A percentile compares a stretch with the other conserved stretches of the same genome.
phyloP scores from a whole-genome alignment of 2,797 vertebrate species.

The Tragelaphus oryx region DNA sequence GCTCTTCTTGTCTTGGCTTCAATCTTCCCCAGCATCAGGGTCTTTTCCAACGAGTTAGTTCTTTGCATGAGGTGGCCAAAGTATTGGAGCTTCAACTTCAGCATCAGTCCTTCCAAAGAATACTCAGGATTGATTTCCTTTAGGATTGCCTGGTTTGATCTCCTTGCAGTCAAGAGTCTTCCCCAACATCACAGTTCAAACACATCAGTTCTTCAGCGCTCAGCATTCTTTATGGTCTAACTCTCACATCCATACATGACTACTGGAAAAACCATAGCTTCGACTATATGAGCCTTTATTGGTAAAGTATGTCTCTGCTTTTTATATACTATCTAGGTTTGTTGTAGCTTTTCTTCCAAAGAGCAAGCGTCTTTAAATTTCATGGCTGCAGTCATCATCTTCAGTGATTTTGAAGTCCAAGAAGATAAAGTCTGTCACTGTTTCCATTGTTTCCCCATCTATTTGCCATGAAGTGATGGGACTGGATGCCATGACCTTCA shows the following conservation, averaged over 20 bases:
- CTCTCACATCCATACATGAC: not conserved
- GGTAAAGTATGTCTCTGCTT: not conserved
- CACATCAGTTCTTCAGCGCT: rapidly evolving
- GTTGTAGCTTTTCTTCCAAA: not conserved
- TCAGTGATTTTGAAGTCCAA: not conserved
- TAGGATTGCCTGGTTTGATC: not conserved
- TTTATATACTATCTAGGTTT: not conserved
- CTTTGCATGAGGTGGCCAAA: not conserved
- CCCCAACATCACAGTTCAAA: not conserved
- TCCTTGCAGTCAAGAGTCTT: not conserved
- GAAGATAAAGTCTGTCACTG: not conserved
- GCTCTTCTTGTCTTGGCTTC: not conserved
- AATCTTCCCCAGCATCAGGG: not conserved
- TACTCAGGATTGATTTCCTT: not conserved
- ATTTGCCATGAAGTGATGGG: not conserved
- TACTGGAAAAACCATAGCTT: not conserved
- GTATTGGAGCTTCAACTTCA: not conserved
- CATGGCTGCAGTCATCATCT: not conserved
- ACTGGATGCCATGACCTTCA: not conserved
- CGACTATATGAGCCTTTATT: not conserved
- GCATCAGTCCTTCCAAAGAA: not conserved
- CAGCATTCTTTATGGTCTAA: not conserved
- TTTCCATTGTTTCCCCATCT: not conserved
- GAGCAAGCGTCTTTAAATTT: not conserved
- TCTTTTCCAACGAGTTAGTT: not conserved